A percentile compares a stretch with the other conserved stretches of the same genome.
phyloP scores from a whole-genome alignment of 2,888 invertebrate genomes.

The Melangyna quadrimaculata region DNA sequence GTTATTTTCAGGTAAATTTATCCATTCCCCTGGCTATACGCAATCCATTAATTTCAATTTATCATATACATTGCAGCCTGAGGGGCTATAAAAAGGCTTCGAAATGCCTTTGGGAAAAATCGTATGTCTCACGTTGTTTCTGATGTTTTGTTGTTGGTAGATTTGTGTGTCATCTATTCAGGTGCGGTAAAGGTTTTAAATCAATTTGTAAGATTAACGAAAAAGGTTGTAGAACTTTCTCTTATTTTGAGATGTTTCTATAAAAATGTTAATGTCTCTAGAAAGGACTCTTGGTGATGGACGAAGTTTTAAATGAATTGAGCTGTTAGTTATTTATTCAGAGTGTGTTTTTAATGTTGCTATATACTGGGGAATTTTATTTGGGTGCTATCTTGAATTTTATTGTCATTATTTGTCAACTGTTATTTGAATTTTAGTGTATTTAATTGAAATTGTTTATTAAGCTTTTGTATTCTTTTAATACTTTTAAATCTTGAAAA shows the following conservation, averaged over 20 bases:
- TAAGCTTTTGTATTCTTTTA: too few species aligned
- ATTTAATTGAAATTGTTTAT: too few species aligned
- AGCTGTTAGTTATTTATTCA: neutral
- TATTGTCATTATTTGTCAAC: too few species aligned
- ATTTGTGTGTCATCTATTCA: constrained; percentile 1
- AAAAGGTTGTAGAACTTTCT: constrained; percentile 1
- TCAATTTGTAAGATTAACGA: constrained; percentile 4
- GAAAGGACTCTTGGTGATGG: neutral
- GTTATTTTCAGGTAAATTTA: neutral
- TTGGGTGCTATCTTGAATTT: too few species aligned
- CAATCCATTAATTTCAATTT: constrained; percentile 26
- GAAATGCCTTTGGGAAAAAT: neutral
- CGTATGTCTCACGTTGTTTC: neutral
- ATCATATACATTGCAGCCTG: neutral
- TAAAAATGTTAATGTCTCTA: neutral
- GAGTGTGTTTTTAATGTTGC: neutral
- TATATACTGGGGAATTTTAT: neutral
- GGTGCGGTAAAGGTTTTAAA: neutral
- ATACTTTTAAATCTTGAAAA: too few species aligned
- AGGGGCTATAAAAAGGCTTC: neutral
- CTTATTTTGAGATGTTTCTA: neutral
- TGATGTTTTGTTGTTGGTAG: neutral
- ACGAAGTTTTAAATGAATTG: neutral
- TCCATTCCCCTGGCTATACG: neutral
- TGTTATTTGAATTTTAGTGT: too few species aligned